Conservation (phyloP, 2,113 vertebrate species). For the Danionella cerebrum region DNA sequence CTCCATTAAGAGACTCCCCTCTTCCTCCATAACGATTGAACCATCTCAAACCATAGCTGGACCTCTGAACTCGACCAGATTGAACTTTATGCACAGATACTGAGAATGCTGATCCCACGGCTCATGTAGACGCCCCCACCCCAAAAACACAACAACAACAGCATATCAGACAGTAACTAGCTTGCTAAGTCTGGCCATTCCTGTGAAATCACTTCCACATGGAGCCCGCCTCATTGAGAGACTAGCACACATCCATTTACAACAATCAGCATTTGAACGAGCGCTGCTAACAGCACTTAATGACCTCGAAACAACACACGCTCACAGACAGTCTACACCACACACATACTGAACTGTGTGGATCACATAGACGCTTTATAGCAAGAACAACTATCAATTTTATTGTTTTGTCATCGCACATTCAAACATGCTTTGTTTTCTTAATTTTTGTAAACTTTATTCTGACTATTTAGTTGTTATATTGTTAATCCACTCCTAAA, state of each 20-base stretch:
- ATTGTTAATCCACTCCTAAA: too few species aligned
- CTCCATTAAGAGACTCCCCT: conserved; percentile 29
- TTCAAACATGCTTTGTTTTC: too few species aligned
- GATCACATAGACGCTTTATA: too few species aligned
- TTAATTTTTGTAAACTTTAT: too few species aligned
- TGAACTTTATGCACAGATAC: conserved; percentile 61
- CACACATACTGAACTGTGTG: conserved; percentile 24
- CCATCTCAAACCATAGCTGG: not conserved
- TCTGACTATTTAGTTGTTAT: too few species aligned
- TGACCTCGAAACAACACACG: conserved; percentile 60
- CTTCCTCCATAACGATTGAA: not conserved
- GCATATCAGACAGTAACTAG: conserved; percentile 71
- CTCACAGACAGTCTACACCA: conserved; percentile 15
- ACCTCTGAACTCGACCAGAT: conserved; percentile 46
- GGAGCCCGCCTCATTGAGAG: conserved; percentile 65
- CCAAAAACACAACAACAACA: conserved; percentile 35
- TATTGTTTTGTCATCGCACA: too few species aligned
- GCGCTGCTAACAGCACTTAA: conserved; percentile 77
- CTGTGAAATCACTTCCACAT: conserved; percentile 97
- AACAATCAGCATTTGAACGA: conserved; percentile 92
- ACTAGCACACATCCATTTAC: conserved; percentile 71
- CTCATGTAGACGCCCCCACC: not conserved
- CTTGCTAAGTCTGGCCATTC: conserved; percentile 70
- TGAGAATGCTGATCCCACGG: conserved; percentile 39
- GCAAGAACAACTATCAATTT: too few species aligned